phyloP scores from a whole-genome alignment of 2,888 invertebrate species.

The Sesia bembeciformis region DNA sequence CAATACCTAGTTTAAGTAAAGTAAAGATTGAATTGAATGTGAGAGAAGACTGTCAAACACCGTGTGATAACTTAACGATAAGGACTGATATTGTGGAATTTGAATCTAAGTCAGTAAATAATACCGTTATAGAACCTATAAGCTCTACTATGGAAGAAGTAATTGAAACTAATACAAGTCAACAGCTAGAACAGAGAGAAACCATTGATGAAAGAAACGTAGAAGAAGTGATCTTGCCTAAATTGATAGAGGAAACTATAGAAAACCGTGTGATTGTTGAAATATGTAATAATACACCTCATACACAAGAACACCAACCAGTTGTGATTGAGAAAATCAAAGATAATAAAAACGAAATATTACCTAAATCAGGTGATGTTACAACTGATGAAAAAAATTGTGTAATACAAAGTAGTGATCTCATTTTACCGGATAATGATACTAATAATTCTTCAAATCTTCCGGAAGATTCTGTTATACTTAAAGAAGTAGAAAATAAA shows the following conservation, averaged over 20 bases:
- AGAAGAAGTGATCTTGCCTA: not conserved
- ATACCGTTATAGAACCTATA: slow-evolving; percentile 3
- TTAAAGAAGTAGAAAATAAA: not conserved
- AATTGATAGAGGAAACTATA: not conserved
- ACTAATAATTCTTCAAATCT: slow-evolving; percentile 3
- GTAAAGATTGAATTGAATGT: slow-evolving; percentile 38
- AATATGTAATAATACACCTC: too few relatives aligned
- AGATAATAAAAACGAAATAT: too few relatives aligned
- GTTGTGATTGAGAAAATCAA: too few relatives aligned
- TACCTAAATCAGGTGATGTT: too few relatives aligned
- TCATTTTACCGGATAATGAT: slow-evolving; percentile 7
- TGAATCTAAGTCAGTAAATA: slow-evolving; percentile 59
- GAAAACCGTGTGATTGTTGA: not conserved
- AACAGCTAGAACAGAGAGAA: not conserved
- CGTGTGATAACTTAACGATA: slow-evolving; percentile 52
- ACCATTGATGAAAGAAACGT: not conserved
- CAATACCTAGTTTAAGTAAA: slow-evolving; percentile 60
- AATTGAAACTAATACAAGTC: not conserved
- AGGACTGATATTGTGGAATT: slow-evolving; percentile 47
- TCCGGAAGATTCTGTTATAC: not conserved
- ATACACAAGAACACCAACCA: too few relatives aligned
- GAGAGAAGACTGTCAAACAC: slow-evolving; percentile 60
- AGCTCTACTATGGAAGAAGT: slow-evolving; percentile 3
- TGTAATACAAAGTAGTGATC: slow-evolving; percentile 5
- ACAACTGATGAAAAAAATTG: slow-evolving; percentile 3